These are phyloP conservation scores for Aproaerema taeniolella DNA, from an alignment of 2,888 invertebrate species.

Conservation along the genomic window DNA sequence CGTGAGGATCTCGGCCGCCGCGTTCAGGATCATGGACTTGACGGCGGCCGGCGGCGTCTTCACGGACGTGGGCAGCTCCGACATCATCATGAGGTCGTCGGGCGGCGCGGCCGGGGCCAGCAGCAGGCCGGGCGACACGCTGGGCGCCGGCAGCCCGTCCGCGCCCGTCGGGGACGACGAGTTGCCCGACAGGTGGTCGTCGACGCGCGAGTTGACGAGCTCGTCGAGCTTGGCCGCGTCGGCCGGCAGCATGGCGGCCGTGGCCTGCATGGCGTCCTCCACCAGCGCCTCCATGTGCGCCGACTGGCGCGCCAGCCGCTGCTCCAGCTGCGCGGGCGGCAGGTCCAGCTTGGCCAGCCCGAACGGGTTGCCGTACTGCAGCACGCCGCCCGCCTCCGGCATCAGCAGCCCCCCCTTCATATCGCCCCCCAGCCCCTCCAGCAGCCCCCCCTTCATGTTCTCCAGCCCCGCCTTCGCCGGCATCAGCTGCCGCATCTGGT, in stretches of 20 bases:
- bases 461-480: constrained; percentile 38
- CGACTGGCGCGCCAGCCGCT: constrained; percentile 54
- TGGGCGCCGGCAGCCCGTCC: constrained; percentile 53
- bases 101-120: constrained; percentile 35
- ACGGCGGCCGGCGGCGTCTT: constrained; percentile 80
- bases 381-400: constrained; percentile 34
- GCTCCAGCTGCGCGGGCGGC: constrained; percentile 51
- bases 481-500: constrained; percentile 52
- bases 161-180: constrained; percentile 47
- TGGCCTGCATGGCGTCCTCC: constrained; percentile 67
- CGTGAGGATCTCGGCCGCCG: constrained; percentile 83
- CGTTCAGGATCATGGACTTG: constrained; percentile 86
- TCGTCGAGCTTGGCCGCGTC: constrained; percentile 76
- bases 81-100: constrained; percentile 58
- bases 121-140: constrained; percentile 53
- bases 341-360: constrained; percentile 55
- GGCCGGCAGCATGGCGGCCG: constrained; percentile 58
- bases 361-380: constrained; percentile 33
- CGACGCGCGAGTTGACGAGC: constrained; percentile 69
- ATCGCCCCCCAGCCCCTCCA: constrained; percentile 52
- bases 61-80: constrained; percentile 55
- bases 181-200: constrained; percentile 54
- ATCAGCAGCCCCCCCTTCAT: constrained; percentile 53
- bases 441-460: constrained; percentile 49
- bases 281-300: constrained; percentile 69